Evolutionary conservation across 2,113 vertebrate genomes (phyloP).

Genomic region (Vidua chalybeata): DNA sequence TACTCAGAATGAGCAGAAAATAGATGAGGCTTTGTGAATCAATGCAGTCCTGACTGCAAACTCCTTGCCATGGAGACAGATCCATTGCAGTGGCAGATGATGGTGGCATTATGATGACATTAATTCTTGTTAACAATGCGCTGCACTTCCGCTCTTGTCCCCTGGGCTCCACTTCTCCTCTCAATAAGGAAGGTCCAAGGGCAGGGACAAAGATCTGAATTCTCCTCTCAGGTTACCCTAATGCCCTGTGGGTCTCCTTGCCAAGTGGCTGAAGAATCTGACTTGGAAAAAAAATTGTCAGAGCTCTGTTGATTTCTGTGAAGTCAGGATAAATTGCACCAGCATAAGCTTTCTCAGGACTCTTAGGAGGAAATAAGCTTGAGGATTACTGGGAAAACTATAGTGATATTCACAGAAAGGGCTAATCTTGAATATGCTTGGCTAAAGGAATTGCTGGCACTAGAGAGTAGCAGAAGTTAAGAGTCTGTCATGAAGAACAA

Average conservation of each 20-base stretch:
- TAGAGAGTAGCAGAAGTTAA: background rate
- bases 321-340: background rate
- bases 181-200: background rate
- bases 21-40: background rate
- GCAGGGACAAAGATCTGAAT: background rate
- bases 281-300: background rate
- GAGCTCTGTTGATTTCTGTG: background rate
- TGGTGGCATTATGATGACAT: background rate
- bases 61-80: background rate
- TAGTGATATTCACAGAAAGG: conserved; percentile 8
- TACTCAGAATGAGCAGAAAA: background rate
- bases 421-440: background rate
- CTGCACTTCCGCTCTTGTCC: background rate
- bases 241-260: background rate
- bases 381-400: conserved; percentile 8
- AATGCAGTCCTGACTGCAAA: background rate
- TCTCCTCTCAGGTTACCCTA: background rate
- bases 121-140: accelerated
- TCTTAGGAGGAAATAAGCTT: background rate
- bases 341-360: conserved; percentile 2
- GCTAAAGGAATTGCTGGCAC: conserved; percentile 26
- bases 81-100: background rate
- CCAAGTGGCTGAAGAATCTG: background rate
- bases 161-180: background rate
- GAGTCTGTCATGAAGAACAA: conserved; percentile 3